Evolutionary conservation across 2,113 vertebrate species (phyloP).

Genomic region (Corapipo altera): DNA sequence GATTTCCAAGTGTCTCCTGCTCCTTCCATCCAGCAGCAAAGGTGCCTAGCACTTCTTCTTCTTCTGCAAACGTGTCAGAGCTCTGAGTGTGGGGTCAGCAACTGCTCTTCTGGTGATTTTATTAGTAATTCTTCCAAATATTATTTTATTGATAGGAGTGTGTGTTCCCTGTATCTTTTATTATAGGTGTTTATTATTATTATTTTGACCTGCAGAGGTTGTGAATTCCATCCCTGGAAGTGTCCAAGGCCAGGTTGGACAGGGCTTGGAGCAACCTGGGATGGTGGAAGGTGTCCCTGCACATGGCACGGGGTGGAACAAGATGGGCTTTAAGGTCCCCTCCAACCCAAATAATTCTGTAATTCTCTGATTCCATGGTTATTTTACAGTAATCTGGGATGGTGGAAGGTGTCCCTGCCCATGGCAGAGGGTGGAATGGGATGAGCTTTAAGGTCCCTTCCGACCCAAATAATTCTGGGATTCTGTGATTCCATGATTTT

Average conservation of each 20-base stretch:
- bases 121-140: accelerated
- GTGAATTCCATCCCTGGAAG: background rate
- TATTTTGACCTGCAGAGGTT: background rate
- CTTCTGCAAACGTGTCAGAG: background rate
- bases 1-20: background rate
- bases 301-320: too few species aligned
- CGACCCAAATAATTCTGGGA: background rate
- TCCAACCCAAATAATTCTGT: background rate
- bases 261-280: background rate
- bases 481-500: background rate
- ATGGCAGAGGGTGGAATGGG: too few species aligned
- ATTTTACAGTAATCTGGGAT: background rate
- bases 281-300: background rate
- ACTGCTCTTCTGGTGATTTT: background rate
- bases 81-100: background rate
- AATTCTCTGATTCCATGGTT: background rate
- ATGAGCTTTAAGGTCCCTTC: background rate
- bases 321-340: background rate
- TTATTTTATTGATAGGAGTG: background rate
- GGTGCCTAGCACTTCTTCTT: background rate
- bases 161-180: accelerated
- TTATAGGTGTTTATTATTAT: background rate
- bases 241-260: background rate
- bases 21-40: background rate
- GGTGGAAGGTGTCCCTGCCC: background rate